Evolutionary conservation across 2,797 vertebrate species (phyloP).

Genomic region (Muraenolepis orangiensis): DNA sequence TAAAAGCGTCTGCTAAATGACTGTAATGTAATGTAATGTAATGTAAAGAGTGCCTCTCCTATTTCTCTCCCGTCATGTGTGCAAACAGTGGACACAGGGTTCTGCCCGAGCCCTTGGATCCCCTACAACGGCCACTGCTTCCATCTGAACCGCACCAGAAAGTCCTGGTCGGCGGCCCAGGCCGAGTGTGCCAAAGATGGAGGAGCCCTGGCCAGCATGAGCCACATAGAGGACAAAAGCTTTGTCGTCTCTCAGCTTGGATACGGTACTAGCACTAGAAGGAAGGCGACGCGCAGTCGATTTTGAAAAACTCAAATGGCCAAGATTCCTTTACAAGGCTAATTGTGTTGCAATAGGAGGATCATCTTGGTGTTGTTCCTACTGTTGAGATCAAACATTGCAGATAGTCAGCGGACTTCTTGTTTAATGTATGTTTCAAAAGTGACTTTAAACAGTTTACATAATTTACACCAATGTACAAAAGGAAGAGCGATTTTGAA

Average conservation of each 20-base stretch:
- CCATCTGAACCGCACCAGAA: slow-evolving; percentile 69
- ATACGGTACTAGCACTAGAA: slow-evolving; percentile 77
- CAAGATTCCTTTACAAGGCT: too few relatives aligned
- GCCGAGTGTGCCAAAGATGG: slow-evolving; percentile 79
- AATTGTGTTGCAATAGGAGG: too few relatives aligned
- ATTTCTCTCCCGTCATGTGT: slow-evolving; percentile 1
- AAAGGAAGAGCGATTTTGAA: background rate
- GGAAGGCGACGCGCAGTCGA: background rate
- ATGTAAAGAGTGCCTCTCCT: too few relatives aligned
- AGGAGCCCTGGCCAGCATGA: slow-evolving; percentile 83
- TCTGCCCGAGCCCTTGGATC: slow-evolving; percentile 81
- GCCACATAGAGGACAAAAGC: slow-evolving; percentile 84
- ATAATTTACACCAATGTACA: background rate
- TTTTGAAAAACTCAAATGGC: background rate
- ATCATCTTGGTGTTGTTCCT: too few relatives aligned
- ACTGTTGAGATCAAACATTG: too few relatives aligned
- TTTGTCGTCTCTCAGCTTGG: slow-evolving; percentile 89
- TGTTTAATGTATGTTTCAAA: background rate
- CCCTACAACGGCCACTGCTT: slow-evolving; percentile 87
- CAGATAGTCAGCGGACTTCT: background rate
- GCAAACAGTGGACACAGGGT: slow-evolving; percentile 62
- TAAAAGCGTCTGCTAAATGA: too few relatives aligned
- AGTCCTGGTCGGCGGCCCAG: slow-evolving; percentile 79
- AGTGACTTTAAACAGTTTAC: background rate
- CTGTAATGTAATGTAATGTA: too few relatives aligned